A percentile compares a stretch with the other conserved stretches of the same genome.
phyloP scores from a whole-genome alignment of 1,140 invertebrate genomes.

The Caenorhabditis briggsae region DNA sequence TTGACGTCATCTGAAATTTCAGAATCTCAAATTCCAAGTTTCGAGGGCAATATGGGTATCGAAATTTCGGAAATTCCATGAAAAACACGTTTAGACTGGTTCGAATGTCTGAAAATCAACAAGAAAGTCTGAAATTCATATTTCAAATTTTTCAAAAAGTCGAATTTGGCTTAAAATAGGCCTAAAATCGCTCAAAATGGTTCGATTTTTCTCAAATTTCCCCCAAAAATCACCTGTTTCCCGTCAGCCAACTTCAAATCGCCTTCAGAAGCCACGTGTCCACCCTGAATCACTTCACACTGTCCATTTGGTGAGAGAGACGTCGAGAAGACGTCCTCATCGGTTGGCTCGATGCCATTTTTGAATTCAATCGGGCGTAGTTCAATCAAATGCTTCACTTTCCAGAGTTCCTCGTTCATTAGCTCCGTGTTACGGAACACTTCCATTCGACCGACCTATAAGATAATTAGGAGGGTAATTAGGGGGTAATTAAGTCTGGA shows the following conservation, averaged over 20 bases:
- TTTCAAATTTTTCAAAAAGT: no score
- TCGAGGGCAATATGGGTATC: no score
- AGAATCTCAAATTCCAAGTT: no score
- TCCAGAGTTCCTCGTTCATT: slow-evolving; percentile 74
- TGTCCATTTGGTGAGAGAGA: slow-evolving; percentile 69
- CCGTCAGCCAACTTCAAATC: slow-evolving; percentile 68
- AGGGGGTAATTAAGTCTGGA: not conserved
- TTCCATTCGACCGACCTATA: slow-evolving; percentile 70
- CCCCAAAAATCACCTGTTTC: slow-evolving; percentile 69
- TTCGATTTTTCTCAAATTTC: not conserved
- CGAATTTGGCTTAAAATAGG: no score
- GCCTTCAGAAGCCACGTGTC: slow-evolving; percentile 55
- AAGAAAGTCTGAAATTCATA: no score
- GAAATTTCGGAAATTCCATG: no score
- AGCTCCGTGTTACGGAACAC: slow-evolving; percentile 74
- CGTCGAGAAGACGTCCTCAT: slow-evolving; percentile 68
- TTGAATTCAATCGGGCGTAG: slow-evolving; percentile 72
- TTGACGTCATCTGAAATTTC: no score
- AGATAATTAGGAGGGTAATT: not conserved
- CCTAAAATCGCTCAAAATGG: not conserved
- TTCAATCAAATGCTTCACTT: slow-evolving; percentile 77
- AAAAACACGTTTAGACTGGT: no score
- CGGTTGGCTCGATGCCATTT: slow-evolving; percentile 73
- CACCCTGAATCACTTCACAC: slow-evolving; percentile 68
- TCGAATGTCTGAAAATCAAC: no score